phyloP scores from a whole-genome alignment of 2,113 vertebrate genomes.

The Pachyramphus minor region DNA sequence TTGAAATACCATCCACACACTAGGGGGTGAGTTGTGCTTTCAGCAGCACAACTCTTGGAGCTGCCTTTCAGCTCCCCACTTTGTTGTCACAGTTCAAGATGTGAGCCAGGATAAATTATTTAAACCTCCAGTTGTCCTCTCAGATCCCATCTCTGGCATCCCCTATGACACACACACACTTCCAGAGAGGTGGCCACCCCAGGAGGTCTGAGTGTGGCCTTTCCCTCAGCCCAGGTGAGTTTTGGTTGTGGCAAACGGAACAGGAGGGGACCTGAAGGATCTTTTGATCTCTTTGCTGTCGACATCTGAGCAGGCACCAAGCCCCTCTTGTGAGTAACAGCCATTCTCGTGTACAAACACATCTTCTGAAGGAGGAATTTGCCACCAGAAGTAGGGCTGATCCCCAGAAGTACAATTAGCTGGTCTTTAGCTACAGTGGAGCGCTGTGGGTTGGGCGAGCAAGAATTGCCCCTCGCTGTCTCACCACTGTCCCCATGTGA shows the following conservation, averaged over 20 bases:
- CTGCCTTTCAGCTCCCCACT: not conserved
- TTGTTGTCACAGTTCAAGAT: not conserved
- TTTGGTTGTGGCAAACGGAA: not conserved
- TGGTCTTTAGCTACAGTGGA: not conserved
- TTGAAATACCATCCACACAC: conserved; percentile 7
- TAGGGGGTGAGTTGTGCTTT: not conserved
- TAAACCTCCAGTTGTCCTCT: not conserved
- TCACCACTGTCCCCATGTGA: accelerated
- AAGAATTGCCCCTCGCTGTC: not conserved
- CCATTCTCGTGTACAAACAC: not conserved
- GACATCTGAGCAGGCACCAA: not conserved
- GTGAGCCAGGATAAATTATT: not conserved
- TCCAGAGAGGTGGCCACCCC: not conserved
- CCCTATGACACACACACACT: accelerated
- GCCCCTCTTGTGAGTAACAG: not conserved
- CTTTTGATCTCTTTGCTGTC: not conserved
- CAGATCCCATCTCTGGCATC: not conserved
- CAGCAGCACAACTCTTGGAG: not conserved
- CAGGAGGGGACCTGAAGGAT: not conserved
- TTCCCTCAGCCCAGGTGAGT: not conserved
- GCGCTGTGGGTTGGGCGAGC: not conserved
- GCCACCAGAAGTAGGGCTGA: not conserved
- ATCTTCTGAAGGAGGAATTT: not conserved
- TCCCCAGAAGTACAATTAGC: not conserved
- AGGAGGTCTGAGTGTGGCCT: not conserved